Conservation (phyloP, 2,888 invertebrate species). For the Phyllotreta striolata region DNA sequence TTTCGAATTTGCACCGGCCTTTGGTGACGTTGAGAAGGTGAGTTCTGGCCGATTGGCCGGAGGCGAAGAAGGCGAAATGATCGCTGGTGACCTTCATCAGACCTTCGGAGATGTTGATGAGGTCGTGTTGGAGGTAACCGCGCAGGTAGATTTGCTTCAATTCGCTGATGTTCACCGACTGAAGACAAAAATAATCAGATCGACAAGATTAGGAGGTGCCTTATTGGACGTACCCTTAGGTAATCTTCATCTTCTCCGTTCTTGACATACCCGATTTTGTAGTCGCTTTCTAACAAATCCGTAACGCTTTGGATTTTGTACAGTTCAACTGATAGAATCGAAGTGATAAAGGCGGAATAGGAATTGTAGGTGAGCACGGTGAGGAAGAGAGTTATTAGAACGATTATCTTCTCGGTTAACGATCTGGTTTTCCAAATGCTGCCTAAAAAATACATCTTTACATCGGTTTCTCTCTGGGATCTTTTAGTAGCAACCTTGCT, state of each 20-base stretch:
- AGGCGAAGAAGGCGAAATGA: constrained; percentile 71
- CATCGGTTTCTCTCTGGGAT: background rate
- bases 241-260: constrained; percentile 71
- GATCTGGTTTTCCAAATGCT: constrained; percentile 67
- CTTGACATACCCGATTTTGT: constrained; percentile 68
- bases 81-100: constrained; percentile 64
- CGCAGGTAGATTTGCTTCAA: constrained; percentile 50
- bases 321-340: constrained; percentile 69
- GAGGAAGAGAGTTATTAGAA: constrained; percentile 68
- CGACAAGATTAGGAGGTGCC: constrained; percentile 4
- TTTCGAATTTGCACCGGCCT: constrained; percentile 62
- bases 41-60: constrained; percentile 67
- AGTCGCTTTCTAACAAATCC: constrained; percentile 67
- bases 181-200: constrained; percentile 46
- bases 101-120: constrained; percentile 65
- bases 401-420: constrained; percentile 66
- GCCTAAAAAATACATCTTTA: constrained; percentile 57
- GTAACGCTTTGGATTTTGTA: constrained; percentile 65
- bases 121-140: constrained; percentile 58
- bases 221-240: constrained; percentile 63
- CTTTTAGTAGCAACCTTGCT: constrained; percentile 63
- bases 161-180: constrained; percentile 61
- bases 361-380: constrained; percentile 71
- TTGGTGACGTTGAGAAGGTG: constrained; percentile 60
- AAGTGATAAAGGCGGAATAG: constrained; percentile 73